Percentiles rank a stretch among this genome's conserved stretches.
phyloP scores from a whole-genome alignment of 2,113 vertebrate genomes.

The Burhinus bistriatus region DNA sequence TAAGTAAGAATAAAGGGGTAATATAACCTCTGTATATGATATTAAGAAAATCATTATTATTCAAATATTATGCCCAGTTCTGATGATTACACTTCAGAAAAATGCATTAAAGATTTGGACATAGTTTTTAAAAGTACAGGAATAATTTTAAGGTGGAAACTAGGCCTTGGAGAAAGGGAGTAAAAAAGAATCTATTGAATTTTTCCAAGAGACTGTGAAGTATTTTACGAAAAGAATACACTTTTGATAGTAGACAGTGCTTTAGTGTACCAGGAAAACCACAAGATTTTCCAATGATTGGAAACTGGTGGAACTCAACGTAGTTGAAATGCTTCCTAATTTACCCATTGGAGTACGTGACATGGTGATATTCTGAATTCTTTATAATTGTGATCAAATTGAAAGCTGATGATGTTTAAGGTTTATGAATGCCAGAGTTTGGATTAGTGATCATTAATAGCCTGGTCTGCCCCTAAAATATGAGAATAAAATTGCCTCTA shows the following conservation, averaged over 20 bases:
- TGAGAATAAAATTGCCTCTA: not conserved
- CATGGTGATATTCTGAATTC: not conserved
- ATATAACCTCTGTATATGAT: not conserved
- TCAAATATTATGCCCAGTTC: not conserved
- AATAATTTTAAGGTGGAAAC: not conserved
- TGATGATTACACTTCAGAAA: not conserved
- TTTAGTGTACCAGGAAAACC: not conserved
- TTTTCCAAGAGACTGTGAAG: not conserved
- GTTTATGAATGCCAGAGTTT: not conserved
- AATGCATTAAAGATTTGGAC: not conserved
- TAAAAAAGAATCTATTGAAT: not conserved
- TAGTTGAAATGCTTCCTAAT: not conserved
- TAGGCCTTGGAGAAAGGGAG: not conserved
- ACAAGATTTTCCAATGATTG: not conserved
- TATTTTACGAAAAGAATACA: not conserved
- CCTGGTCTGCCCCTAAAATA: not conserved
- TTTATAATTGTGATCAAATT: not conserved
- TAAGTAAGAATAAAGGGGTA: not conserved
- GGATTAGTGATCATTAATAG: not conserved
- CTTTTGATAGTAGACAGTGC: not conserved
- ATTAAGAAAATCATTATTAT: not conserved
- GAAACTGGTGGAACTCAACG: not conserved
- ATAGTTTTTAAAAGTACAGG: not conserved
- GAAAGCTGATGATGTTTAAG: not conserved
- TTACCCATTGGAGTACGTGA: not conserved